Percentiles rank a stretch among this genome's conserved stretches.
These are phyloP conservation scores for Mirza zaza DNA, from an alignment of 2,113 vertebrate genomes.

Conservation along the genomic window DNA sequence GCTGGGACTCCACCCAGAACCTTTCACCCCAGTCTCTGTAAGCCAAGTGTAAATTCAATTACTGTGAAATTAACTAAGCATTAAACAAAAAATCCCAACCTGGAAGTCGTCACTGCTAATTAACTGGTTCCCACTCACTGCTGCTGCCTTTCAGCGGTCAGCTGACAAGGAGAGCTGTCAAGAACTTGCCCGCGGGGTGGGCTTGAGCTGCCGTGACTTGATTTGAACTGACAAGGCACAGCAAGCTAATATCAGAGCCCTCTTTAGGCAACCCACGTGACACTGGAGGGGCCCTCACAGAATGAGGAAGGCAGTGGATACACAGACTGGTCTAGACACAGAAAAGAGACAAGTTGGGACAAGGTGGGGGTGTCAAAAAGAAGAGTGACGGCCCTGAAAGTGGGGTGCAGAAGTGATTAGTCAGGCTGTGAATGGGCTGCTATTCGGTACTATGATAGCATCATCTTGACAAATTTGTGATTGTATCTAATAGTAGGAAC, in stretches of 20 bases:
- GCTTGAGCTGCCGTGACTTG: constrained; percentile 78
- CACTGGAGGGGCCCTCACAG: constrained; percentile 39
- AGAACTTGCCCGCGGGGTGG: constrained; percentile 72
- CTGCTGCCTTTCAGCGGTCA: constrained; percentile 69
- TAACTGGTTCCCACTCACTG: constrained; percentile 70
- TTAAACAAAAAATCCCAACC: constrained; percentile 76
- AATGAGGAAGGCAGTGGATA: neutral
- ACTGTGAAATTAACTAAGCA: constrained; percentile 76
- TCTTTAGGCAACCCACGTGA: constrained; percentile 68
- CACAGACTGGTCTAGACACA: neutral
- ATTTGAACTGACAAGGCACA: constrained; percentile 82
- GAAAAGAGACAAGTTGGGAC: neutral
- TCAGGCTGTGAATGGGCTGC: neutral
- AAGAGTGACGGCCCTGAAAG: neutral
- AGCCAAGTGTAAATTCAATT: constrained; percentile 66
- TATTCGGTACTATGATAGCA: neutral
- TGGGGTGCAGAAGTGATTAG: too few species aligned
- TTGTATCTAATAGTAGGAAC: neutral
- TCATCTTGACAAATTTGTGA: neutral
- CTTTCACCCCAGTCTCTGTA: constrained; percentile 33
- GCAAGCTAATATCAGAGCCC: constrained; percentile 78
- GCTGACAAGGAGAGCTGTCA: constrained; percentile 78
- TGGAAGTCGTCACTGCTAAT: constrained; percentile 79
- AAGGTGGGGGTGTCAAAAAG: neutral
- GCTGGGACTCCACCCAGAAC: neutral